Evolutionary conservation across 2,888 invertebrate species (phyloP).

Genomic region (Harpalus rufipes): DNA sequence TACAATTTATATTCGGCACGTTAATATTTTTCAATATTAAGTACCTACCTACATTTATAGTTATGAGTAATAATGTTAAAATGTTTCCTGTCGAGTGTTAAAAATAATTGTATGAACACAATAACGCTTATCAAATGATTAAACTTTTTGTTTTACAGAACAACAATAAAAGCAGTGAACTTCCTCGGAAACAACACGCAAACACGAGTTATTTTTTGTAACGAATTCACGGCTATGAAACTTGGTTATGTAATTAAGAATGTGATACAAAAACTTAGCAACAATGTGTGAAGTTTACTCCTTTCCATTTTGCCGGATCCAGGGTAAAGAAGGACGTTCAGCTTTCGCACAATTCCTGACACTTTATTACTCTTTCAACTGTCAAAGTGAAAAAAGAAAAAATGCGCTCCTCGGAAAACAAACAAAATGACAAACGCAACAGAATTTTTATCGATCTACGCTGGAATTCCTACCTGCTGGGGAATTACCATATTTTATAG

Average conservation of each 20-base stretch:
- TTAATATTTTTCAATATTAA: too few species aligned
- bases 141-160: background rate
- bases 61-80: background rate
- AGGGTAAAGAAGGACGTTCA: background rate
- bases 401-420: constrained; percentile 19
- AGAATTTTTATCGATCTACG: constrained; percentile 42
- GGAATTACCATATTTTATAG: constrained; percentile 54
- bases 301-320: constrained; percentile 37
- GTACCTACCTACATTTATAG: too few species aligned
- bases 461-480: constrained; percentile 16
- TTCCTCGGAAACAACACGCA: background rate
- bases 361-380: constrained; percentile 50
- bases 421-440: constrained; percentile 49
- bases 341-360: constrained; percentile 27
- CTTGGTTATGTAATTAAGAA: constrained; percentile 14
- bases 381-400: constrained; percentile 51
- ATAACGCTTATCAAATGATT: background rate
- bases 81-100: background rate
- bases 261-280: background rate
- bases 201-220: constrained; percentile 12
- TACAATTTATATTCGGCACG: too few species aligned
- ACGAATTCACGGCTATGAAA: background rate
- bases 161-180: background rate
- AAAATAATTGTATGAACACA: background rate
- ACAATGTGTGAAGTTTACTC: constrained; percentile 30